These are phyloP conservation scores for Zosterops pallidus DNA, from an alignment of 2,113 vertebrate species.

Conservation along the genomic window DNA sequence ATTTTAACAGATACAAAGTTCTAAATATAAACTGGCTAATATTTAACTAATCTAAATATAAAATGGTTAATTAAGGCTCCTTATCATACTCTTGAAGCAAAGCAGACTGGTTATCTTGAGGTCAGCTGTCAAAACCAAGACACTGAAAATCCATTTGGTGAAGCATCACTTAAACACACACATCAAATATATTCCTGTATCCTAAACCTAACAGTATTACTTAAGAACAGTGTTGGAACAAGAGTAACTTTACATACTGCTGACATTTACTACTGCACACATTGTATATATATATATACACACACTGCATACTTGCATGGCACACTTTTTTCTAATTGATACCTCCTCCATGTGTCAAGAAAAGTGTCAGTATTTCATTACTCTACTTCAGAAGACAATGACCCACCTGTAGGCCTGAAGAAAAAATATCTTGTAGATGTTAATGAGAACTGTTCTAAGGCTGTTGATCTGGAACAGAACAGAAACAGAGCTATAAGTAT, in stretches of 20 bases:
- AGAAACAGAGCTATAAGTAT: not conserved
- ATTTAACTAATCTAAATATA: not conserved
- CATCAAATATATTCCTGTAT: not conserved
- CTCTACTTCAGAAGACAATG: not conserved
- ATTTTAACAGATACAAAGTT: constrained; percentile 26
- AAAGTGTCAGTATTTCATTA: too few relatives aligned
- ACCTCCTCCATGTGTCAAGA: not conserved
- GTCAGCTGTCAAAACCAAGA: not conserved
- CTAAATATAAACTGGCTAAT: constrained; percentile 13
- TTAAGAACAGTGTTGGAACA: not conserved
- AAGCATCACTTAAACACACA: not conserved
- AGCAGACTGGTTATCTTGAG: not conserved
- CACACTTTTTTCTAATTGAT: not conserved
- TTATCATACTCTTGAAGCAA: not conserved
- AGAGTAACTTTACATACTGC: not conserved
- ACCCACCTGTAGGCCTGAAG: constrained; percentile 91
- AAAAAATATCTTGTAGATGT: constrained; percentile 87
- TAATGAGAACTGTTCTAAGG: constrained; percentile 79
- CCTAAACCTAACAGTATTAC: not conserved
- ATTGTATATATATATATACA: not conserved
- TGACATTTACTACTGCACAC: not conserved
- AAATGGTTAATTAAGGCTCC: constrained; percentile 12
- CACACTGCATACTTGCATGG: not conserved
- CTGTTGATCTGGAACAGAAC: constrained; percentile 81
- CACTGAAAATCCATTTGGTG: not conserved